phyloP scores from a whole-genome alignment of 2,888 invertebrate genomes.

The Epiperipatus broadwayi region DNA sequence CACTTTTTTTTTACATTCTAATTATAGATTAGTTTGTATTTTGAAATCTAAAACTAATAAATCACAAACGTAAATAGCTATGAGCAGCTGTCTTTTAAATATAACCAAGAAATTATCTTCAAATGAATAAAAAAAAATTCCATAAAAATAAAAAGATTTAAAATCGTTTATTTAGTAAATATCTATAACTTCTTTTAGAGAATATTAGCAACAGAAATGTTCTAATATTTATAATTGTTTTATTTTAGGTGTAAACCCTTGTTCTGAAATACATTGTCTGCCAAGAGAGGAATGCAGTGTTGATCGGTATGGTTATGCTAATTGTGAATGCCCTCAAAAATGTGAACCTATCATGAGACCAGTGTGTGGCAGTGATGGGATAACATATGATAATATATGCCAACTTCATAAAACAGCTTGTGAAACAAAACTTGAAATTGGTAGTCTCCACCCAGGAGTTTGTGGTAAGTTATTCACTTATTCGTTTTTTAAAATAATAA shows the following conservation, averaged over 20 bases:
- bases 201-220: no score
- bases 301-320: slow-evolving; percentile 57
- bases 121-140: no score
- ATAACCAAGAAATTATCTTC: no score
- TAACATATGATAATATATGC: slow-evolving; percentile 35
- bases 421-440: slow-evolving; percentile 33
- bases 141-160: no score
- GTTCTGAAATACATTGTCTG: slow-evolving; percentile 53
- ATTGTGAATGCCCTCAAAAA: slow-evolving; percentile 56
- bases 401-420: slow-evolving; percentile 32
- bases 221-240: not conserved
- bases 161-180: no score
- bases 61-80: no score
- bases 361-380: slow-evolving; percentile 32
- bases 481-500: no score
- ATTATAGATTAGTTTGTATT: no score
- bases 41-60: no score
- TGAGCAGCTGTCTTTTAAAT: no score
- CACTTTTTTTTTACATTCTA: no score
- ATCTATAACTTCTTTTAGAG: no score
- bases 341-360: slow-evolving; percentile 44
- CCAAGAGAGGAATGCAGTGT: slow-evolving; percentile 59
- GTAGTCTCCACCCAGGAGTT: slow-evolving; percentile 41
- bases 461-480: slow-evolving; percentile 39
- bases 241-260: slow-evolving; percentile 56